Evolutionary conservation across 2,888 invertebrate species (phyloP), one percentile per base, ranked within the genome.

Genomic region (Callyntrura sp.): DNA sequence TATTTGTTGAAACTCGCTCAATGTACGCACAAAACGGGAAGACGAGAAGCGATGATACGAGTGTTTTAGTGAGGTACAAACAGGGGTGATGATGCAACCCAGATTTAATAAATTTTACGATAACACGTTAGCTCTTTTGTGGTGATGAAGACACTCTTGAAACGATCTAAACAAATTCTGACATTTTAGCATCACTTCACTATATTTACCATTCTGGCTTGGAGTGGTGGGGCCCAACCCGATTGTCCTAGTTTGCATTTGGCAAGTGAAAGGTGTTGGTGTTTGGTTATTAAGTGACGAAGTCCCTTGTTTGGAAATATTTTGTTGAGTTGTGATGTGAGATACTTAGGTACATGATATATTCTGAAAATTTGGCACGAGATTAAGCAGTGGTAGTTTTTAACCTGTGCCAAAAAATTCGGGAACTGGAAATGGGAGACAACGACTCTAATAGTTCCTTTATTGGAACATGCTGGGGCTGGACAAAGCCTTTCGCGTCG

Each of bases 391-490:
- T 25, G 35, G 14, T 17, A n/a, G 17, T 43, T 43, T 14, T 14
- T 35, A 5, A 35, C 14, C 14, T 4, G 28, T 8, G 35, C 17
- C 4, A 17, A 9, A 17, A 20, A 2, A 0, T 6, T 4, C 17
- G 35, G 4, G 14, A 65, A 3, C 25, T 43, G 12, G 25, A 81
- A 14, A 91, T 91, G 91, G 88, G 88, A n/a, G 91, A 91, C 60
- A 84, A 90, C 17, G 91, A 90, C 14, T 88, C 85, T 17, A 28
- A 9, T 55, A 9, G 23, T 35, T 85, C 90, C 62, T 89, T 51
- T 73, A 57, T 91, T 65, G 81, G 85, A 17, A 85, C 85, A 0
- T 90, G 90, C n/a, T 85, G 90, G 90, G 85, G 90, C 5, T 90
- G 85, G 85, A 90, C 85, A 12, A 85, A 81, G 51, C 85, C 85